These are phyloP conservation scores for Hyposoter dolosus DNA, from an alignment of 2,888 invertebrate species.

Conservation along the genomic window DNA sequence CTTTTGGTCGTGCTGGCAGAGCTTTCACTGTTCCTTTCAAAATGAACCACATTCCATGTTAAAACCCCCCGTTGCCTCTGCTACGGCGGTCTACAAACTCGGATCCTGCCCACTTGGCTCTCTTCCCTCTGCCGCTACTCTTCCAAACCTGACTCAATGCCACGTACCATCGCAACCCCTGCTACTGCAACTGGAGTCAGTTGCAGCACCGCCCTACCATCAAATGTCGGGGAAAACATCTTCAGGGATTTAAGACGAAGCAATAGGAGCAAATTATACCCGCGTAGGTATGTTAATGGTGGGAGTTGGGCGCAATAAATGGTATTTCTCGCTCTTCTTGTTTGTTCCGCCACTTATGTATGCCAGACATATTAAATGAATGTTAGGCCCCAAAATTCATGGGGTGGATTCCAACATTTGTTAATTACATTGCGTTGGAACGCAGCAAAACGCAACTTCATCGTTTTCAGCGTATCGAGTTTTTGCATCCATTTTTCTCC, in stretches of 20 bases:
- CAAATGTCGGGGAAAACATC: conserved; percentile 40
- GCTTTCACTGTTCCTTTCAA: conserved; percentile 27
- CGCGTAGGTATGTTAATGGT: conserved; percentile 74
- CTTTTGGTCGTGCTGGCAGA: conserved; percentile 70
- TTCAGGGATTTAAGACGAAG: conserved; percentile 66
- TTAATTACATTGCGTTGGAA: not conserved
- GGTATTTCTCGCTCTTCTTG: conserved; percentile 46
- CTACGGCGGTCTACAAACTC: conserved; percentile 53
- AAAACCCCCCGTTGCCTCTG: conserved; percentile 45
- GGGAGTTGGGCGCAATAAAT: conserved; percentile 78
- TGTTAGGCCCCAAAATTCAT: not conserved
- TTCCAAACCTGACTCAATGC: conserved; percentile 14
- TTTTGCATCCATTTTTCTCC: not conserved
- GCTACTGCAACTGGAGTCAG: not conserved
- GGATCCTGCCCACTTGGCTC: conserved; percentile 47
- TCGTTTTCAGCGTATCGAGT: not conserved
- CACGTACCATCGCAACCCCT: conserved; percentile 22
- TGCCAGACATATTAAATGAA: conserved; percentile 16
- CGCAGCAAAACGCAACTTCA: not conserved
- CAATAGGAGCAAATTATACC: conserved; percentile 77
- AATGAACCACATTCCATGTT: conserved; percentile 49
- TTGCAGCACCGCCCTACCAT: conserved; percentile 8
- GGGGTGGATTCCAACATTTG: not conserved
- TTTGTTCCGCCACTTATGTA: conserved; percentile 51
- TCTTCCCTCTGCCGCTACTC: conserved; percentile 25